Evolutionary conservation across 1,140 invertebrate genomes (phyloP).

Genomic region (Drosophila gunungcola): DNA sequence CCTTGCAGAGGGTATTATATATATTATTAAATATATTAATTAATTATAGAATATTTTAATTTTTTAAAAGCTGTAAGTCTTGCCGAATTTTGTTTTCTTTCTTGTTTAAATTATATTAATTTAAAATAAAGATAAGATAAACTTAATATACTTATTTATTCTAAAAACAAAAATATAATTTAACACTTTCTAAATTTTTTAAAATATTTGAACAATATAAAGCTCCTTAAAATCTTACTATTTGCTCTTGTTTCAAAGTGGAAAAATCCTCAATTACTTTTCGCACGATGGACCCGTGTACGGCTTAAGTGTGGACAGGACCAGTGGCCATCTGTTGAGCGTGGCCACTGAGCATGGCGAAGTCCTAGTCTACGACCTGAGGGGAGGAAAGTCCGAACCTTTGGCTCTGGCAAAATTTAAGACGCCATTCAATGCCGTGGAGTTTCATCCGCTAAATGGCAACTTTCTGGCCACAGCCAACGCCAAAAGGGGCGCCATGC

Average conservation of each 20-base stretch:
- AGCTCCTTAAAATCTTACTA: too few relatives aligned
- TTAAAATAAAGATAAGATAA: too few relatives aligned
- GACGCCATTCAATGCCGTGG: slow-evolving; percentile 94
- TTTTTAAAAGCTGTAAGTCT: too few relatives aligned
- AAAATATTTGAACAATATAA: too few relatives aligned
- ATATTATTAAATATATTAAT: too few relatives aligned
- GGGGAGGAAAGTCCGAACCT: slow-evolving; percentile 85
- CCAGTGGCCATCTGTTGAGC: slow-evolving; percentile 92
- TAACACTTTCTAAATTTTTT: not conserved
- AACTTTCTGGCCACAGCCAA: slow-evolving; percentile 94
- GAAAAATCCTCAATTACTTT: slow-evolving; percentile 90
- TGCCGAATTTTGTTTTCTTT: too few relatives aligned
- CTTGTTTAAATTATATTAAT: too few relatives aligned
- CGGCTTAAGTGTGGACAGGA: slow-evolving; percentile 93
- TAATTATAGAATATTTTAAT: too few relatives aligned
- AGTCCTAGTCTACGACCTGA: slow-evolving; percentile 92
- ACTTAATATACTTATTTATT: too few relatives aligned
- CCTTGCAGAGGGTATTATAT: too few relatives aligned
- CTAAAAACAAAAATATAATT: not conserved
- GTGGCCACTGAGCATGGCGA: slow-evolving; percentile 96
- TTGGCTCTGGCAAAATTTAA: slow-evolving; percentile 87
- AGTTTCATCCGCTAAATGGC: slow-evolving; percentile 94
- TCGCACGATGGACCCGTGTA: slow-evolving; percentile 95
- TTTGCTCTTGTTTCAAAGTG: slow-evolving; percentile 84
- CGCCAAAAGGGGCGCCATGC: slow-evolving; percentile 93